Conservation (phyloP, 2,113 vertebrate species). For the Cyprinodon tularosa region DNA sequence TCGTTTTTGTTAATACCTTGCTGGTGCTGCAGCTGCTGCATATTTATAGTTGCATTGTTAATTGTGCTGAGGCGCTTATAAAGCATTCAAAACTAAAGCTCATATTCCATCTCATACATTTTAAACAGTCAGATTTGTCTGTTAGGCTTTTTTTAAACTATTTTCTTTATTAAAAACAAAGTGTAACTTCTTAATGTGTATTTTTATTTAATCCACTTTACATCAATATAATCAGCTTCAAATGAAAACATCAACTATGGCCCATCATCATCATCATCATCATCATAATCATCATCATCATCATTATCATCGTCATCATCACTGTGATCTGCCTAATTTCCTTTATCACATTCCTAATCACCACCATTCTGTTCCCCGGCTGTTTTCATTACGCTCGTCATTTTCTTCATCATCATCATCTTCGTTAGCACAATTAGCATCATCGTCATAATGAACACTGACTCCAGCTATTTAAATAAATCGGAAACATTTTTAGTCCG, state of each 20-base stretch:
- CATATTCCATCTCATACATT: too few relatives aligned
- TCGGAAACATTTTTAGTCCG: background rate
- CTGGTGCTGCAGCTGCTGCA: too few relatives aligned
- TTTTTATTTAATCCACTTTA: slow-evolving; percentile 1
- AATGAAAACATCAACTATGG: too few relatives aligned
- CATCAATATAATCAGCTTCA: background rate
- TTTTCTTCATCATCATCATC: slow-evolving; percentile 32
- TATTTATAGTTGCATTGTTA: too few relatives aligned
- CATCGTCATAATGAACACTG: slow-evolving; percentile 16
- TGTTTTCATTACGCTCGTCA: slow-evolving; percentile 42
- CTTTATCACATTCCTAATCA: slow-evolving; percentile 54
- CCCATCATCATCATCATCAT: slow-evolving; percentile 27
- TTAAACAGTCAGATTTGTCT: too few relatives aligned
- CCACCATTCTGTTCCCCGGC: slow-evolving; percentile 18
- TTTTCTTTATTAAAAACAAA: background rate
- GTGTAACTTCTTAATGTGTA: background rate
- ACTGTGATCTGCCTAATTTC: slow-evolving; percentile 38
- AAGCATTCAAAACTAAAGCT: too few relatives aligned
- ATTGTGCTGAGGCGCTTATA: too few relatives aligned
- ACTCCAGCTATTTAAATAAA: slow-evolving; percentile 51
- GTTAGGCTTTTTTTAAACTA: background rate
- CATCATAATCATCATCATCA: slow-evolving; percentile 54
- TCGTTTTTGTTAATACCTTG: too few relatives aligned
- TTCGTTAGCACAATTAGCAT: slow-evolving; percentile 36
- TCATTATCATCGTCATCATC: slow-evolving; percentile 13